phyloP scores from a whole-genome alignment of 2,888 invertebrate genomes.

The Callyntrura guangdongensis region DNA sequence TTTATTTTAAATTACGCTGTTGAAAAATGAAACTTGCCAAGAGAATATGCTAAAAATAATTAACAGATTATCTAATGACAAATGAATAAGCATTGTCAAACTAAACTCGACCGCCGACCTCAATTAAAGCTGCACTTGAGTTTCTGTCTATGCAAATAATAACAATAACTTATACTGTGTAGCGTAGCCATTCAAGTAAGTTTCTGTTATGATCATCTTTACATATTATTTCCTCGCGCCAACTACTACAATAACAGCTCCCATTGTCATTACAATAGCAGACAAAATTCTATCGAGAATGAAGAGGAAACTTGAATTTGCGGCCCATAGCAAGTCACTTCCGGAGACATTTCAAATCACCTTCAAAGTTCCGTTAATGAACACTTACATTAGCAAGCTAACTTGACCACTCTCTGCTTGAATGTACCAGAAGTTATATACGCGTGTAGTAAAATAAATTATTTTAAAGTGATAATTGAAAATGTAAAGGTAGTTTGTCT shows the following conservation, averaged over 20 bases:
- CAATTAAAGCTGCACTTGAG: background rate
- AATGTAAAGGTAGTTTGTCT: background rate
- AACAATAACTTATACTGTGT: background rate
- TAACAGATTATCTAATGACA: no score
- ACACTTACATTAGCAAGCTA: background rate
- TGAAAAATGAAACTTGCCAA: no score
- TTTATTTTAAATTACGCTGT: no score
- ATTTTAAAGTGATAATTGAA: background rate
- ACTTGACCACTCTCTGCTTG: background rate
- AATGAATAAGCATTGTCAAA: no score
- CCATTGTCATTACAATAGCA: background rate
- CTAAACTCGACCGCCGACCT: no score
- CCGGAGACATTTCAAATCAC: slow-evolving; percentile 29
- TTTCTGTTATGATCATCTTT: background rate
- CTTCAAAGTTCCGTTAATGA: background rate
- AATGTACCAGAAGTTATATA: background rate
- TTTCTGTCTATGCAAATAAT: no score
- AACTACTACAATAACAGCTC: background rate
- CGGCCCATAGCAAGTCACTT: background rate
- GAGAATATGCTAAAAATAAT: no score
- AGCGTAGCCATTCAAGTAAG: background rate
- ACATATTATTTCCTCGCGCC: no score
- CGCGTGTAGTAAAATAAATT: no score
- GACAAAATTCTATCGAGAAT: background rate
- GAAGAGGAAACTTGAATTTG: background rate